Evolutionary conservation across 2,113 vertebrate genomes (phyloP).

Genomic region (Numenius arquata): DNA sequence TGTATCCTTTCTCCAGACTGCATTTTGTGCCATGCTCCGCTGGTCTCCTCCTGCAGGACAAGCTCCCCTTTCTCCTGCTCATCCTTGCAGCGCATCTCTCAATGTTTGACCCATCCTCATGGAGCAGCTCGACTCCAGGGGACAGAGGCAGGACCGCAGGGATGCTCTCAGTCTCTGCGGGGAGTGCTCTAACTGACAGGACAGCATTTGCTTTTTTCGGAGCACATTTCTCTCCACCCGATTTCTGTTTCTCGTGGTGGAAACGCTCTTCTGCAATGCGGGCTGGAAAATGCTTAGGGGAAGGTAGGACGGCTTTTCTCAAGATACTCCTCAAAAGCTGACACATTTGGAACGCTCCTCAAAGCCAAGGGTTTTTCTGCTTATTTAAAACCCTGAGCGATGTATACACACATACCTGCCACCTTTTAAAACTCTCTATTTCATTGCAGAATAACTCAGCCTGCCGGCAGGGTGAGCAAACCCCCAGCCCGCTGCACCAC

Average conservation of each 20-base stretch:
- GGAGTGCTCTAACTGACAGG: neutral
- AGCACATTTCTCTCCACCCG: neutral
- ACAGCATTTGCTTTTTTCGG: neutral
- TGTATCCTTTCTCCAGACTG: neutral
- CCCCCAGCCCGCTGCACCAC: neutral
- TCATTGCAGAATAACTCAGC: neutral
- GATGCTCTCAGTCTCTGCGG: neutral
- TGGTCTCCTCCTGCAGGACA: neutral
- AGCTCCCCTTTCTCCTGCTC: neutral
- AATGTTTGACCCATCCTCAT: neutral
- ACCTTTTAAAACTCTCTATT: neutral
- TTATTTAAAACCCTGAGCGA: neutral
- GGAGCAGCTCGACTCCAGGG: neutral
- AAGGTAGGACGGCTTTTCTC: neutral
- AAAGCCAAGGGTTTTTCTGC: neutral
- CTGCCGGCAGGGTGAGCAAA: too few relatives aligned
- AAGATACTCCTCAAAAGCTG: neutral
- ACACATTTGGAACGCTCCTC: neutral
- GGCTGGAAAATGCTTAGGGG: neutral
- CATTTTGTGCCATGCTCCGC: neutral
- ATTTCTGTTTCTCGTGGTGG: neutral
- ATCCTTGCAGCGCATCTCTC: neutral
- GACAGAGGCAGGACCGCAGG: accelerated
- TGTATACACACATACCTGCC: accelerated
- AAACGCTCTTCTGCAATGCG: neutral